Evolutionary conservation across 2,888 invertebrate species (phyloP).

Genomic region (Apotomis turbidana): DNA sequence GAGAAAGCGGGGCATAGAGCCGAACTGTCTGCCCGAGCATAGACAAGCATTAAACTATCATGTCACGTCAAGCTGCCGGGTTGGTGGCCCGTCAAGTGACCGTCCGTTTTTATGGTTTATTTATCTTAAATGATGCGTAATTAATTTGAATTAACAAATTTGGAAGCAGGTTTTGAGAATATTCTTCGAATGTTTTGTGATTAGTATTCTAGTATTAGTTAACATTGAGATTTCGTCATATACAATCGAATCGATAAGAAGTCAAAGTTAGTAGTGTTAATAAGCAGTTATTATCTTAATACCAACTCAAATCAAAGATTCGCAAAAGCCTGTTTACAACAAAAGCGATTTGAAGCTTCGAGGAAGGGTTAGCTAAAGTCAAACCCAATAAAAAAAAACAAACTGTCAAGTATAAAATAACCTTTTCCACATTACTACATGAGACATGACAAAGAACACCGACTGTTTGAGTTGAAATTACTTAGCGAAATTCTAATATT

Average conservation of each 20-base stretch:
- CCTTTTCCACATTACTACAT: conserved; percentile 2
- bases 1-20: not conserved
- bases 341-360: not conserved
- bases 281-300: no score
- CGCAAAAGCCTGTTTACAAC: not conserved
- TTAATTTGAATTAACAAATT: conserved; percentile 30
- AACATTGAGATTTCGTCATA: no score
- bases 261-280: no score
- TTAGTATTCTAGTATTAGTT: not conserved
- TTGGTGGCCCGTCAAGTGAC: conserved; percentile 40
- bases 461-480: conserved; percentile 21
- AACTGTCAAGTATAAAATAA: conserved; percentile 3
- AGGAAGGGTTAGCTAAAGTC: not conserved
- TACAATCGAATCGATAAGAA: no score
- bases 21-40: conserved; percentile 33
- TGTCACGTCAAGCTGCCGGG: conserved; percentile 46
- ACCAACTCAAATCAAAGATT: not conserved
- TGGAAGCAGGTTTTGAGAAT: not conserved
- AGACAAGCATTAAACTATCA: conserved; percentile 61
- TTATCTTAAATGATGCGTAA: conserved; percentile 37
- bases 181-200: not conserved
- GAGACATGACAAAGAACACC: conserved; percentile 19
- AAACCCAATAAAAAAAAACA: conserved; percentile 7
- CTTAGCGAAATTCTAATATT: conserved; percentile 23
- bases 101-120: conserved; percentile 27